Percentiles rank a stretch among this genome's conserved stretches.
Conservation (phyloP, 2,888 invertebrate species). For the Caenorhabditis japonica region DNA sequence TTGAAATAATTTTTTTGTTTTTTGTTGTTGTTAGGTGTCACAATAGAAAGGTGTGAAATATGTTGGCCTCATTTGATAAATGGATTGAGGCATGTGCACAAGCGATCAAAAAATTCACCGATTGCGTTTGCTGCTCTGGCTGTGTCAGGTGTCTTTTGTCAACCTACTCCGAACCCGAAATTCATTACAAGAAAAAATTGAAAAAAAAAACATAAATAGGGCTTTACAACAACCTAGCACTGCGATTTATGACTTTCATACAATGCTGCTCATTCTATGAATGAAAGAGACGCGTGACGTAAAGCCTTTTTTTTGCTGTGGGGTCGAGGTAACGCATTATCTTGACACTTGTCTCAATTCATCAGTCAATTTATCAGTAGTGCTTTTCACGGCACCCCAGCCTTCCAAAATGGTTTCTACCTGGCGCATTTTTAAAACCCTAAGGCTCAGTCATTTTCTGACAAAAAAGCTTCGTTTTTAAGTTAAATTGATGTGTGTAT, state of each 20-base stretch:
- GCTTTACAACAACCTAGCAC: neutral
- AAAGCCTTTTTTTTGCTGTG: constrained; percentile 5
- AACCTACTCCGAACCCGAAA: neutral
- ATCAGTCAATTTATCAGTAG: no score
- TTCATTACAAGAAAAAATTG: constrained; percentile 2
- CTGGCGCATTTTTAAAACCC: no score
- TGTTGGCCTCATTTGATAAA: constrained; percentile 14
- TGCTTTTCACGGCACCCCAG: no score
- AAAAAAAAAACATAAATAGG: constrained; percentile 10
- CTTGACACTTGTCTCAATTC: no score
- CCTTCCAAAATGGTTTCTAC: no score
- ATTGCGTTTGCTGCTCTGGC: neutral
- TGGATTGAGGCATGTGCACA: constrained; percentile 15
- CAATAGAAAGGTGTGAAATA: constrained; percentile 18
- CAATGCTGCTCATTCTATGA: no score
- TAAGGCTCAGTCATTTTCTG: no score
- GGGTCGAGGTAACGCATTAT: no score
- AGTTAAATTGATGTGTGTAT: no score
- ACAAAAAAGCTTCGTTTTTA: no score
- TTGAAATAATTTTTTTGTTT: neutral
- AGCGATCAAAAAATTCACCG: constrained; percentile 23
- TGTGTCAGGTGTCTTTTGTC: constrained; percentile 23
- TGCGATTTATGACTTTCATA: constrained; percentile 13
- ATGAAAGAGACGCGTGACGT: neutral
- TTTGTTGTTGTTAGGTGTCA: constrained; percentile 2